These are phyloP conservation scores for Sisyra terminalis DNA, from an alignment of 2,888 invertebrate genomes.

Conservation along the genomic window DNA sequence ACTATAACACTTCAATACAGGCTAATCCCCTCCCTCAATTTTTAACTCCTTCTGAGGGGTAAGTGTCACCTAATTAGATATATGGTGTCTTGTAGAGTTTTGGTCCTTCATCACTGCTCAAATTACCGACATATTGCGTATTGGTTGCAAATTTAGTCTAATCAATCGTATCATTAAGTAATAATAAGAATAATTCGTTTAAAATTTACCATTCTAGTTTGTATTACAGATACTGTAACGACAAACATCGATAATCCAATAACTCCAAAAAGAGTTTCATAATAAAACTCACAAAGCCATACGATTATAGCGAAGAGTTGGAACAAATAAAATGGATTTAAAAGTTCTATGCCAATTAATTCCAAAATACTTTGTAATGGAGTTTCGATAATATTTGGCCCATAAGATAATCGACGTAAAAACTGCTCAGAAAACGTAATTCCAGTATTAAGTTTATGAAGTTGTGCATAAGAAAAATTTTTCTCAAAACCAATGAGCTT, in stretches of 20 bases:
- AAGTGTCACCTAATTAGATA: too few species aligned
- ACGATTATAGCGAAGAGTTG: constrained; percentile 80
- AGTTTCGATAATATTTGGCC: constrained; percentile 68
- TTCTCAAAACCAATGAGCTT: constrained; percentile 59
- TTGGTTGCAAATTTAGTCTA: too few species aligned
- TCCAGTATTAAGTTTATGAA: constrained; percentile 45
- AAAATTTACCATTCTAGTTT: constrained; percentile 56
- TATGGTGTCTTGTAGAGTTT: too few species aligned
- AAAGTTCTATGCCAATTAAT: constrained; percentile 61
- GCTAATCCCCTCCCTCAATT: too few species aligned
- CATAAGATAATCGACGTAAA: constrained; percentile 49
- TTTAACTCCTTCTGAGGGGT: too few species aligned
- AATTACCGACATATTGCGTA: too few species aligned
- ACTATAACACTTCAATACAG: too few species aligned
- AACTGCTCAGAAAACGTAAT: constrained; percentile 19
- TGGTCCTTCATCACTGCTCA: too few species aligned
- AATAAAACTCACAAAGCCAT: constrained; percentile 82
- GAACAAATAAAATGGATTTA: constrained; percentile 93
- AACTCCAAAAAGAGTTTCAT: constrained; percentile 79
- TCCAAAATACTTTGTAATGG: constrained; percentile 56
- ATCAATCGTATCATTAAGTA: too few species aligned
- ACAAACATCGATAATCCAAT: constrained; percentile 70
- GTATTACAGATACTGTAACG: constrained; percentile 65
- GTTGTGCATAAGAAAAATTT: constrained; percentile 41
- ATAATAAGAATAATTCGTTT: too few species aligned